A percentile compares a stretch with the other conserved stretches of the same genome.
Evolutionary conservation across 2,797 vertebrate genomes (phyloP).

Genomic region (Anabas testudineus): DNA sequence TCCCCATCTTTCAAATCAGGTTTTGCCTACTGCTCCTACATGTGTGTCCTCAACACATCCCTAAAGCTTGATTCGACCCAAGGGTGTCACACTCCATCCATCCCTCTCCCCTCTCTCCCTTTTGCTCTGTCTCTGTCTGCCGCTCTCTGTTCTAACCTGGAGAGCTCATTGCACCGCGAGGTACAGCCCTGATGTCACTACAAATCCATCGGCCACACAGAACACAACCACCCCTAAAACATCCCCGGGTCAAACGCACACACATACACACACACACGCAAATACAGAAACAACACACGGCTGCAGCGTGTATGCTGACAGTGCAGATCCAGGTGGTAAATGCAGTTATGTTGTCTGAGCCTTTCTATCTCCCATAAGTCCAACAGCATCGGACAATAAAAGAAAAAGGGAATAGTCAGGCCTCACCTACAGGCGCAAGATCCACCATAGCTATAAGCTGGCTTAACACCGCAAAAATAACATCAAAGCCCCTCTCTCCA

Average conservation of each 20-base stretch:
- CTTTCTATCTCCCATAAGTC: constrained; percentile 64
- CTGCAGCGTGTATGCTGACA: constrained; percentile 65
- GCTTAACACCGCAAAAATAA: constrained; percentile 73
- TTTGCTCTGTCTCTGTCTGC: constrained; percentile 44
- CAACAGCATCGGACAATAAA: constrained; percentile 64
- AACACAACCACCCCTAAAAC: constrained; percentile 48
- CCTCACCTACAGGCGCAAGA: constrained; percentile 63
- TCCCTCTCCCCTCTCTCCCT: constrained; percentile 36
- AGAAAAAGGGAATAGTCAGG: constrained; percentile 52
- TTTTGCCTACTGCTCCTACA: constrained; percentile 55
- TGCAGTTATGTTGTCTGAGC: constrained; percentile 64
- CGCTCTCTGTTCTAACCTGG: constrained; percentile 60
- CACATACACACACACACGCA: constrained; percentile 4
- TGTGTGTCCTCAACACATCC: constrained; percentile 60
- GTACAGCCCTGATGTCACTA: constrained; percentile 76
- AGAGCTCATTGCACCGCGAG: constrained; percentile 64
- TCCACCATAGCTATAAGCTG: constrained; percentile 57
- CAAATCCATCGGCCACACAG: constrained; percentile 67
- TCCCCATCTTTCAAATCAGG: constrained; percentile 69
- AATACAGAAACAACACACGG: constrained; percentile 7
- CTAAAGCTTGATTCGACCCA: constrained; percentile 65
- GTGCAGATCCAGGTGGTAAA: constrained; percentile 71
- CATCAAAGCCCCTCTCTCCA: constrained; percentile 73
- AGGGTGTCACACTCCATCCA: constrained; percentile 68
- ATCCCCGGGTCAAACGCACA: constrained; percentile 59